These are phyloP conservation scores for Lepilemur ruficaudatus DNA, from an alignment of 2,797 vertebrate genomes.

Conservation along the genomic window DNA sequence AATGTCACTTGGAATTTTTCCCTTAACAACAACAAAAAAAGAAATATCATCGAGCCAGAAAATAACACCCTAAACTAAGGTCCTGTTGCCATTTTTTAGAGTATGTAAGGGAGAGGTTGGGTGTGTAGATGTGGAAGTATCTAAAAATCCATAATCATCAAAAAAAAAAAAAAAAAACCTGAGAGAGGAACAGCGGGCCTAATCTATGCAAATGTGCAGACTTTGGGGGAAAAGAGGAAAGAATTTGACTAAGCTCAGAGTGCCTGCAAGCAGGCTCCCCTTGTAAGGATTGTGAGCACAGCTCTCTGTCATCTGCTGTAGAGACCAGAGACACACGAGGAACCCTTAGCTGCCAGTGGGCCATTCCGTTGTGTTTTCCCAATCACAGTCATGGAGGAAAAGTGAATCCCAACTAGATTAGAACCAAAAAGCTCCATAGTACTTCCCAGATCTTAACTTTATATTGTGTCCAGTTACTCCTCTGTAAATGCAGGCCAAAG, in stretches of 20 bases:
- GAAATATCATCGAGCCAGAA: not conserved
- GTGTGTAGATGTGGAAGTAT: not conserved
- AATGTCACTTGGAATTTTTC: conserved; percentile 47
- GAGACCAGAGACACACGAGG: not conserved
- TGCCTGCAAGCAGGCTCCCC: not conserved
- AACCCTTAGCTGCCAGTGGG: not conserved
- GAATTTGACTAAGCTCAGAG: conserved; percentile 20
- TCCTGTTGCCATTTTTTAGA: not conserved
- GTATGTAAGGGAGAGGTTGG: not conserved
- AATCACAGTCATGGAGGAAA: conserved; percentile 64
- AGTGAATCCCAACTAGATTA: conserved; percentile 41
- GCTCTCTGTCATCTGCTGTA: not conserved
- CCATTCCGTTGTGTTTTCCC: not conserved
- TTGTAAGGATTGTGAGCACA: not conserved
- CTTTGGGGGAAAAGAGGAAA: not conserved
- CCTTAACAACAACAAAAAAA: not conserved
- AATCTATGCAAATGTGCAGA: conserved; percentile 42
- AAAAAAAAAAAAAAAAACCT: not conserved
- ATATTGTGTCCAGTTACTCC: not conserved
- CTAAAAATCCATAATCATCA: not conserved
- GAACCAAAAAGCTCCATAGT: conserved; percentile 46
- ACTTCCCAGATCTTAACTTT: not conserved
- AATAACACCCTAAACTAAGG: not conserved
- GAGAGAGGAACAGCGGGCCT: not conserved
- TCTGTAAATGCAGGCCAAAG: not conserved